Conservation (phyloP, 2,113 vertebrate genomes). For the Neotragus moschatus region DNA sequence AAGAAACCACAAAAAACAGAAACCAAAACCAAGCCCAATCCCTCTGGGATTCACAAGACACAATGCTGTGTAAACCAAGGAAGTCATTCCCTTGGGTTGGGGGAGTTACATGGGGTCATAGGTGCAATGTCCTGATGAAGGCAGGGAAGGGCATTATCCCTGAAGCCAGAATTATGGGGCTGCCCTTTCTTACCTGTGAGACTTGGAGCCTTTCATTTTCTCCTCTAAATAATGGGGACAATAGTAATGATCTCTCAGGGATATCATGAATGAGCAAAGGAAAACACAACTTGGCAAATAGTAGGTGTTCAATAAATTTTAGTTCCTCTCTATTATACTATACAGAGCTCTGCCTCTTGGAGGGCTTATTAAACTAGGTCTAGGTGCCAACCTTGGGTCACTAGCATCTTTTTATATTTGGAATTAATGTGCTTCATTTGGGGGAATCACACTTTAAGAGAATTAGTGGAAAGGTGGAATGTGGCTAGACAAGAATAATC, state of each 20-base stretch:
- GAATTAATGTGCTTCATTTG: conserved; percentile 14
- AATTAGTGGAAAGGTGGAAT: not conserved
- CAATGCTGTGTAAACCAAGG: not conserved
- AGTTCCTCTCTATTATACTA: not conserved
- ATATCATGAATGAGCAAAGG: not conserved
- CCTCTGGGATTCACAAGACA: not conserved
- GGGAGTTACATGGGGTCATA: not conserved
- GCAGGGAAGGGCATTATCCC: not conserved
- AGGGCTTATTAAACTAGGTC: not conserved
- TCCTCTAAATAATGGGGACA: not conserved
- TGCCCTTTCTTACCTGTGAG: not conserved
- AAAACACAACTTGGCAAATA: not conserved
- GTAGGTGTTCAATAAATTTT: not conserved
- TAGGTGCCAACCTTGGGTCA: not conserved
- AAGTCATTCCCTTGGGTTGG: not conserved
- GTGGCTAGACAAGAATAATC: not conserved
- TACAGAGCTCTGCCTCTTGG: not conserved
- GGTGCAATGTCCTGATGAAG: not conserved
- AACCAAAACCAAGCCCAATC: not conserved
- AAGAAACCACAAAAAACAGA: not conserved
- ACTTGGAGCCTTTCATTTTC: not conserved
- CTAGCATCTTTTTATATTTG: not conserved
- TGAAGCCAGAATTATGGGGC: not conserved
- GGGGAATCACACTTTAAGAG: not conserved
- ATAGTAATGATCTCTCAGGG: not conserved